Evolutionary conservation across 2,113 vertebrate species (phyloP).

Genomic region (Rhombomys opimus): DNA sequence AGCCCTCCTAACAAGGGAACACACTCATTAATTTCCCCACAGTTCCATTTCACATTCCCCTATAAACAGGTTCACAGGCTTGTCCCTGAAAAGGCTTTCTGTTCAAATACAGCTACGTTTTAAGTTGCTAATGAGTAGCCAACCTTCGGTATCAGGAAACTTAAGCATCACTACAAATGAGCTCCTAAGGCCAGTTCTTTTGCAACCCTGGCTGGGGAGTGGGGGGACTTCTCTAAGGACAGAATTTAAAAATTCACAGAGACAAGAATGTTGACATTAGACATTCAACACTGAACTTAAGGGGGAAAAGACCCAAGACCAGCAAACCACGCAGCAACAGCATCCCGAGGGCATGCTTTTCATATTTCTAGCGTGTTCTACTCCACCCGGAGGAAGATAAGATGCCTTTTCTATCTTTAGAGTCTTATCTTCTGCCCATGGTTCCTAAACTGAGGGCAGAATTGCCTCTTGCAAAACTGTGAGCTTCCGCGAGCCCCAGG

Average conservation of each 20-base stretch:
- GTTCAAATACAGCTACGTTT: background rate
- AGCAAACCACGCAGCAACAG: background rate
- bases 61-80: background rate
- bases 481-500: background rate
- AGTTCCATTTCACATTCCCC: background rate
- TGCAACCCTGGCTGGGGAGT: background rate
- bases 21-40: background rate
- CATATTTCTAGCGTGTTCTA: slow-evolving; percentile 58
- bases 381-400: slow-evolving; percentile 52
- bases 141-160: background rate
- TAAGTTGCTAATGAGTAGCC: background rate
- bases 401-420: slow-evolving; percentile 69
- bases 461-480: background rate
- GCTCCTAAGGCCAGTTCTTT: background rate
- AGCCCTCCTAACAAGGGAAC: background rate
- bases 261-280: background rate
- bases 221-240: background rate
- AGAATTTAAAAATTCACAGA: slow-evolving; percentile 28
- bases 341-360: slow-evolving; percentile 50
- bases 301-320: background rate
- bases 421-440: slow-evolving; percentile 30
- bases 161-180: background rate
- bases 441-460: background rate
- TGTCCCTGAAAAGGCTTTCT: slow-evolving; percentile 13
- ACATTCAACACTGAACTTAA: background rate